These are phyloP conservation scores for Amblyopsis hoosieri DNA, from an alignment of 2,797 vertebrate genomes.

Conservation along the genomic window DNA sequence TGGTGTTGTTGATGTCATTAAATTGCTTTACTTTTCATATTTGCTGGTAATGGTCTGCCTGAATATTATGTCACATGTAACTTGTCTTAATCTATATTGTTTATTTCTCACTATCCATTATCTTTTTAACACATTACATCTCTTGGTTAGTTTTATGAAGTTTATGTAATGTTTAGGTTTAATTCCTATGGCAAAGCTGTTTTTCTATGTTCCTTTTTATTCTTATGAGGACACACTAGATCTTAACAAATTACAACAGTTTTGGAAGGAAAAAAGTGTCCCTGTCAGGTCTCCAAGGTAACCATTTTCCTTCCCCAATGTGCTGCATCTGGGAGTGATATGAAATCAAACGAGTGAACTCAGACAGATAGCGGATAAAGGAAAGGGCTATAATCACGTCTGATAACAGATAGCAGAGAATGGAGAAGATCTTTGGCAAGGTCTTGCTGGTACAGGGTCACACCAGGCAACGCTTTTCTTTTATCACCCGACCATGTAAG, in stretches of 20 bases:
- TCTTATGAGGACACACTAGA: not conserved
- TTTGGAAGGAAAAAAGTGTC: constrained; percentile 24
- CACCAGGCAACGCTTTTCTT: constrained; percentile 31
- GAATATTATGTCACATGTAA: constrained; percentile 20
- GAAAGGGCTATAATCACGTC: constrained; percentile 52
- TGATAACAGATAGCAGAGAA: constrained; percentile 48
- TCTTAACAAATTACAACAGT: constrained; percentile 7
- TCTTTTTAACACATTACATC: too few relatives aligned
- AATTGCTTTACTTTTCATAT: constrained; percentile 80
- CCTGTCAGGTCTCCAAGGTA: constrained; percentile 41
- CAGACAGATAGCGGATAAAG: constrained; percentile 36
- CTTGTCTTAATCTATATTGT: not conserved
- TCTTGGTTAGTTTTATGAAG: too few relatives aligned
- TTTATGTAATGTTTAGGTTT: too few relatives aligned
- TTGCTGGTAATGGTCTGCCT: constrained; percentile 29
- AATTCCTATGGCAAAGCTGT: too few relatives aligned
- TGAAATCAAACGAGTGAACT: constrained; percentile 42
- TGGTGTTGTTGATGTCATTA: constrained; percentile 76
- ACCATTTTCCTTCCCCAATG: constrained; percentile 36
- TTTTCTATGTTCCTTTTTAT: too few relatives aligned
- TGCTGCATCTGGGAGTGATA: constrained; percentile 30
- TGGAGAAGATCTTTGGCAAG: constrained; percentile 30
- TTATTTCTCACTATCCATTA: not conserved
- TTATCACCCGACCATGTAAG: constrained; percentile 28
- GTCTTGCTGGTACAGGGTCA: constrained; percentile 29